These are phyloP conservation scores for Campoletis raptor DNA, from an alignment of 2,888 invertebrate species.

Conservation along the genomic window DNA sequence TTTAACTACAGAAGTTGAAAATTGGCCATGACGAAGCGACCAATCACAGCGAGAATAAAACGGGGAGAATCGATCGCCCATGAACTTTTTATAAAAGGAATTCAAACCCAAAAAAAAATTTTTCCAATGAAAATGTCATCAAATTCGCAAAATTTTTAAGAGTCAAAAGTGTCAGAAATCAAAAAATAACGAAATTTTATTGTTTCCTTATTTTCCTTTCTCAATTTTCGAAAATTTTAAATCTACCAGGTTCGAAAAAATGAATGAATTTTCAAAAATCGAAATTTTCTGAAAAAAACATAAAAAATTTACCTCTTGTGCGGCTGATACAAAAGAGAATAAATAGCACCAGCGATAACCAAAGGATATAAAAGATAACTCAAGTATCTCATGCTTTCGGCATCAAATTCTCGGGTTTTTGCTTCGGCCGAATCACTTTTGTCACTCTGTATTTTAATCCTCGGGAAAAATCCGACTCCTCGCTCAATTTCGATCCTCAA, in stretches of 20 bases:
- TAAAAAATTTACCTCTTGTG: constrained; percentile 91
- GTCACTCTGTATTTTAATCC: constrained; percentile 82
- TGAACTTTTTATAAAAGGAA: not conserved
- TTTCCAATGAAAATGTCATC: not conserved
- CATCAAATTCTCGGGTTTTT: constrained; percentile 94
- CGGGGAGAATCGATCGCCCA: too few relatives aligned
- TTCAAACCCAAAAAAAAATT: not conserved
- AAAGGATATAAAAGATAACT: constrained; percentile 96
- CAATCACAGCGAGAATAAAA: too few relatives aligned
- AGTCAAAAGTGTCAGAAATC: not conserved
- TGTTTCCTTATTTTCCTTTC: too few relatives aligned
- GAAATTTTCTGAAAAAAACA: not conserved
- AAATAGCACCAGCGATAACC: constrained; percentile 94
- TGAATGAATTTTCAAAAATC: not conserved
- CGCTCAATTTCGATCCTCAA: constrained; percentile 89
- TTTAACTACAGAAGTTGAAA: too few relatives aligned
- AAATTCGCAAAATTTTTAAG: not conserved
- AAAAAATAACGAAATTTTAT: too few relatives aligned
- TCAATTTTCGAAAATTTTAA: too few relatives aligned
- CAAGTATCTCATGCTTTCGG: constrained; percentile 96
- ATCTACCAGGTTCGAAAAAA: not conserved
- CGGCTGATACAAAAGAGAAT: constrained; percentile 96
- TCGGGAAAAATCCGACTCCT: constrained; percentile 80
- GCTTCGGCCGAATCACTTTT: constrained; percentile 89
- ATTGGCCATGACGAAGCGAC: too few relatives aligned